Percentiles rank a stretch among this genome's conserved stretches.
phyloP scores from a whole-genome alignment of 2,113 vertebrate genomes.

The Psilopsiagon aurifrons region DNA sequence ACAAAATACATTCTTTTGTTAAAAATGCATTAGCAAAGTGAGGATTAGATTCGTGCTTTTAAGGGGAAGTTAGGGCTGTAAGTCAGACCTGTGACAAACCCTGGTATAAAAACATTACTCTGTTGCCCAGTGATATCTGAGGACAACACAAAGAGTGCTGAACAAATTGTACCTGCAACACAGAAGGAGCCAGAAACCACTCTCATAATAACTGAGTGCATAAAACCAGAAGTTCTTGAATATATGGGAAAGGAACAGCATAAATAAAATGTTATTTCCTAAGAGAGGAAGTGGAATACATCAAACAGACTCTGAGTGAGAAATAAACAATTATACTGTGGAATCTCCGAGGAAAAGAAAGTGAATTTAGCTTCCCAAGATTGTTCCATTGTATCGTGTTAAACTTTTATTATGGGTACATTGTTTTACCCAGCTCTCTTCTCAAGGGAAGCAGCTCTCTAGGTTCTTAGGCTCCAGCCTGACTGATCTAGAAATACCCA shows the following conservation, averaged over 20 bases:
- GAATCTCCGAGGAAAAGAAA: conserved; percentile 27
- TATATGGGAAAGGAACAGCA: neutral
- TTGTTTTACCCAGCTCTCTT: neutral
- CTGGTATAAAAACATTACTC: neutral
- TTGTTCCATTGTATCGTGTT: neutral
- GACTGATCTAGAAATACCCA: neutral
- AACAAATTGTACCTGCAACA: conserved; percentile 13
- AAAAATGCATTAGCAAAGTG: neutral
- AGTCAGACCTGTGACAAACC: neutral
- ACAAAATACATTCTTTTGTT: neutral
- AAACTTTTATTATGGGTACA: neutral
- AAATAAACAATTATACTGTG: neutral
- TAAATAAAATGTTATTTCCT: conserved; percentile 55
- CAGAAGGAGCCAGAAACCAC: neutral
- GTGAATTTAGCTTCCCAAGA: neutral
- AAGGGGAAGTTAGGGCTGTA: neutral
- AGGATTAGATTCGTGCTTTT: neutral
- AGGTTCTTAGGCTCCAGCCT: neutral
- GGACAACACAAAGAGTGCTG: neutral
- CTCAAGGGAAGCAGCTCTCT: neutral
- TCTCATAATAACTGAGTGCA: neutral
- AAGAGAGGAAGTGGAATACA: neutral
- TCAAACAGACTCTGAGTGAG: neutral
- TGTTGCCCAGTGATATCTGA: neutral
- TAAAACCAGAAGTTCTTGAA: conserved; percentile 4